Evolutionary conservation across 2,888 invertebrate species (phyloP), one percentile per base, ranked within the genome.

Genomic region (Piscicola geometra): DNA sequence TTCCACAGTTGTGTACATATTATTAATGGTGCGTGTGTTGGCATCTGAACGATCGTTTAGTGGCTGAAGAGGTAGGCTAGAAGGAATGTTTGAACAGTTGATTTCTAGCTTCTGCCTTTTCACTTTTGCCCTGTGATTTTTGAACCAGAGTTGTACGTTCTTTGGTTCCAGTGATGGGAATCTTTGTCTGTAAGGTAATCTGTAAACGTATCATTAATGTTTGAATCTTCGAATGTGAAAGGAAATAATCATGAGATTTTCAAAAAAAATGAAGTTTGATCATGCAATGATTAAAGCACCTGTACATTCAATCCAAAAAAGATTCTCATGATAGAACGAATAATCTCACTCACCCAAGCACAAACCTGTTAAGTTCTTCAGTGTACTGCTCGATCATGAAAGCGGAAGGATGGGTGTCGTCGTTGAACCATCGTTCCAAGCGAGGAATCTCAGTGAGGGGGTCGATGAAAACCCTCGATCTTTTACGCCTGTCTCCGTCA

Each of bases 71-170:
- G n/a, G 9, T 9, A 68, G 5, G 68, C 30, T 68, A n/a, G 21
- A n/a, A 41, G 70, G 5, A 35, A 28, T 2, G 32, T 52, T 52
- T n/a, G 41, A 33, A 35, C 73, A 76, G 66, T 41, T 71, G 56
- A 76, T 30, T 33, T 79, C 80, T 21, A 79, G 69, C n/a, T 79
- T 79, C 41, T 77, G 76, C 12, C 98, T 89, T 88, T 99, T 99
- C 86, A 95, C 95, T 87, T 99, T 99, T 81, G 99, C 99, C 76
- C 99, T 89, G 66, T 98, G 91, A 85, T 99, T 99, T 86, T 97
- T 97, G 87, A 97, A 99, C 99, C 99, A 99, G 86, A 99, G 95
- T 87, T 99, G 98, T 80, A 99, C 97, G 85, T 99, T 99, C 88
- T 98, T 98, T 66, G 97, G 94, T 86, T 98, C 98, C 79, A 99